Evolutionary conservation across 2,113 vertebrate species (phyloP), one percentile per base, ranked within the genome.

Genomic region (Callaeas wilsoni): DNA sequence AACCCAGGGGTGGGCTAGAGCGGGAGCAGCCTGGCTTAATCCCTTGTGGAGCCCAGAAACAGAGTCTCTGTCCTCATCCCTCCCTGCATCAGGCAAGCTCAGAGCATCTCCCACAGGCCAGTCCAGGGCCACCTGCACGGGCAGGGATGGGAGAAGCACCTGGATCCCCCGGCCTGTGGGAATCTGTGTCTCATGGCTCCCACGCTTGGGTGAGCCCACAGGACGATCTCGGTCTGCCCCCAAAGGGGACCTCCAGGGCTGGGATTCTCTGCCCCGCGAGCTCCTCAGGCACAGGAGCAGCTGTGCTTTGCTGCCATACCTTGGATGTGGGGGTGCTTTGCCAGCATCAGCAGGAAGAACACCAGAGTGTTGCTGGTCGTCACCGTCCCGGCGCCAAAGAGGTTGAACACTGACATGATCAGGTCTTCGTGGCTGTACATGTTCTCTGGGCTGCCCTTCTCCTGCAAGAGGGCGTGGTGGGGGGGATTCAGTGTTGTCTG

Each of bases 261-360:
- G 32, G 32, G 33, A 29, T 17, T 68, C 32, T 20, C 9, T 29
- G 18, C 22, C n/a, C 73, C 1, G 0, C 26, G 41, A 62, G 20
- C 47, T 44, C 27, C 63, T 56, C 30, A 9, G 65, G 37, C n/a
- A 35, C 29, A 33, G 27, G 27, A 74, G 5, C 41, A 10, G 41
- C 26, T 1, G 0, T 10, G 7, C 30, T 50, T 10, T 39, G n/a
- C 46, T 42, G 80, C 87, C 26, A 3, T 93, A 98, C 98, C 97
- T 83, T 98, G 98, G 78, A 98, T 91, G 18, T 97, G 94, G 39
- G 98, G 98, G 42, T 98, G 95, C 94, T 97, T 98, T 52, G 97
- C 96, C 98, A 98, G 96, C 6, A 97, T 20, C 73, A 98, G 84
- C 50, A 98, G 89, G 68, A 74, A 74, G 96, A 97, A 98, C 71